phyloP scores from a whole-genome alignment of 2,888 invertebrate species.

The Danaus chrysippus region DNA sequence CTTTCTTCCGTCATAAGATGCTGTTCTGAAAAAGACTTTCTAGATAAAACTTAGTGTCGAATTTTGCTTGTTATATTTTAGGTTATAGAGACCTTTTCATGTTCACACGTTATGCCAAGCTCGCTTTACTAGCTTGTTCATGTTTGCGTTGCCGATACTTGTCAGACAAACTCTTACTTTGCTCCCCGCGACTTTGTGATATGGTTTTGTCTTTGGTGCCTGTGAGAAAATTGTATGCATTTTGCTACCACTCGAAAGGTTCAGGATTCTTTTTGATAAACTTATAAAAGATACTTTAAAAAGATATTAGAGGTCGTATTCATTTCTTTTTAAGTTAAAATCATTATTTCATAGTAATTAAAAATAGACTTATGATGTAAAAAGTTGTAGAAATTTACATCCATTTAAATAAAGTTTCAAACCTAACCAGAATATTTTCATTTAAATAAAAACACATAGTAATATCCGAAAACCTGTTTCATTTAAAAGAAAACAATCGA shows the following conservation, averaged over 20 bases:
- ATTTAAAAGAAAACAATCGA: too few species aligned
- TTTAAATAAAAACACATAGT: too few species aligned
- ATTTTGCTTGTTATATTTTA: conserved; percentile 4
- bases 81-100: conserved; percentile 34
- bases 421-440: too few species aligned
- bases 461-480: too few species aligned
- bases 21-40: conserved; percentile 15
- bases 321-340: neutral
- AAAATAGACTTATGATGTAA: too few species aligned
- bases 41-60: conserved; percentile 5
- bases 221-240: conserved; percentile 61
- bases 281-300: neutral
- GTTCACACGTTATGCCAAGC: conserved; percentile 36
- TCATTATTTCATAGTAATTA: too few species aligned
- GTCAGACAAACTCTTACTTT: conserved; percentile 68
- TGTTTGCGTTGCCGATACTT: conserved; percentile 70
- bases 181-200: conserved; percentile 62
- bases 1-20: conserved; percentile 33
- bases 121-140: conserved; percentile 57
- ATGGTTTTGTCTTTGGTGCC: conserved; percentile 63
- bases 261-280: conserved; percentile 17
- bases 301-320: neutral
- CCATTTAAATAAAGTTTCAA: too few species aligned
- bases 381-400: too few species aligned
- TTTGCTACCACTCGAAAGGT: conserved; percentile 38